phyloP scores from a whole-genome alignment of 2,113 vertebrate species.

The Mastomys coucha region DNA sequence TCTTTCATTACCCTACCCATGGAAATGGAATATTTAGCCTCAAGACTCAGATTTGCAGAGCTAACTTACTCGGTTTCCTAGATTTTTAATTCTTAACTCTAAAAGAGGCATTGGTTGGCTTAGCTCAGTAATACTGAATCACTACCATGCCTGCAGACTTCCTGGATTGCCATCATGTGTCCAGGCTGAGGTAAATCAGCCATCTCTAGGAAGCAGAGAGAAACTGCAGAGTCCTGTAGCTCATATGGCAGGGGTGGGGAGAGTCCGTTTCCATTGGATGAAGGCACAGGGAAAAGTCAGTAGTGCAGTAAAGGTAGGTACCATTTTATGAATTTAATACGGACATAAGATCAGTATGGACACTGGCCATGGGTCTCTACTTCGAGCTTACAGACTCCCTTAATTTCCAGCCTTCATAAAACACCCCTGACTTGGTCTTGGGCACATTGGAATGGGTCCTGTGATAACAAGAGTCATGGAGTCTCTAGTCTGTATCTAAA shows the following conservation, averaged over 20 bases:
- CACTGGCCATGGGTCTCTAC: neutral
- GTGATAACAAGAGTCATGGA: neutral
- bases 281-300: neutral
- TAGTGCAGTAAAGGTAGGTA: neutral
- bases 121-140: neutral
- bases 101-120: neutral
- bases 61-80: neutral
- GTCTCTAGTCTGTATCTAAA: slow-evolving; percentile 53
- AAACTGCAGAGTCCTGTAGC: neutral
- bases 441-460: slow-evolving; percentile 14
- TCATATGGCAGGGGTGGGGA: neutral
- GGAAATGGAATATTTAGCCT: neutral
- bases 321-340: neutral
- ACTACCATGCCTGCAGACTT: neutral
- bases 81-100: neutral
- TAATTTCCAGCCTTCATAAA: slow-evolving; percentile 23
- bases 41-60: neutral
- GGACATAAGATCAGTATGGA: neutral
- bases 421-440: neutral
- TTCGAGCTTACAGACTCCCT: slow-evolving; percentile 23
- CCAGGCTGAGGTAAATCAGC: neutral
- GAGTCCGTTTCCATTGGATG: neutral
- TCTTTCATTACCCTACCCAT: neutral
- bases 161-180: neutral
- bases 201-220: neutral